phyloP scores from a whole-genome alignment of 1,140 invertebrate species.

The Magallana angulata region DNA sequence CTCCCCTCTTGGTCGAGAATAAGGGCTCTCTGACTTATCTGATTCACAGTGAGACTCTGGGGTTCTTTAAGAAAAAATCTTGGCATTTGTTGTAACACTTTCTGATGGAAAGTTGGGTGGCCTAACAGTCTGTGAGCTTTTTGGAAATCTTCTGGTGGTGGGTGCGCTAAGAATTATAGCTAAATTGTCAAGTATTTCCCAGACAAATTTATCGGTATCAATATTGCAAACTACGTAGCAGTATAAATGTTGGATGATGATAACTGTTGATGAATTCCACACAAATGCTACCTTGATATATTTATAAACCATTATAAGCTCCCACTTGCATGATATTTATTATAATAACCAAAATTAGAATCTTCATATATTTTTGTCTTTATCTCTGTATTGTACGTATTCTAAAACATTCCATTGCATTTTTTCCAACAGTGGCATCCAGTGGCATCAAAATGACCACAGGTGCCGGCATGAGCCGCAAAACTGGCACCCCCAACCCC shows the following conservation, averaged over 20 bases:
- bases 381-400: background rate
- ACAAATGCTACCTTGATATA: too few relatives aligned
- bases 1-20: background rate
- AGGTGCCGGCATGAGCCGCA: constrained; percentile 61
- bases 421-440: constrained; percentile 52
- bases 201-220: too few relatives aligned
- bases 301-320: too few relatives aligned
- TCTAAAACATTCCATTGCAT: background rate
- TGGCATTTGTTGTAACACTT: background rate
- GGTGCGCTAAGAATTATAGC: background rate
- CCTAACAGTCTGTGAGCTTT: constrained; percentile 8
- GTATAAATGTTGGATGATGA: too few relatives aligned
- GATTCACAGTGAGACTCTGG: background rate
- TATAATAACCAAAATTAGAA: too few relatives aligned
- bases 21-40: background rate
- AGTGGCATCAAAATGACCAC: constrained; percentile 60
- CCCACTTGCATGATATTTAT: too few relatives aligned
- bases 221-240: too few relatives aligned
- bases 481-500: constrained; percentile 75
- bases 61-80: background rate
- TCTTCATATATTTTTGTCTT: too few relatives aligned
- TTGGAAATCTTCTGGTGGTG: constrained; percentile 6
- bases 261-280: too few relatives aligned
- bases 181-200: too few relatives aligned
- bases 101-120: background rate